phyloP scores from a whole-genome alignment of 2,797 vertebrate species.

The Alcedo quadribrachys region DNA sequence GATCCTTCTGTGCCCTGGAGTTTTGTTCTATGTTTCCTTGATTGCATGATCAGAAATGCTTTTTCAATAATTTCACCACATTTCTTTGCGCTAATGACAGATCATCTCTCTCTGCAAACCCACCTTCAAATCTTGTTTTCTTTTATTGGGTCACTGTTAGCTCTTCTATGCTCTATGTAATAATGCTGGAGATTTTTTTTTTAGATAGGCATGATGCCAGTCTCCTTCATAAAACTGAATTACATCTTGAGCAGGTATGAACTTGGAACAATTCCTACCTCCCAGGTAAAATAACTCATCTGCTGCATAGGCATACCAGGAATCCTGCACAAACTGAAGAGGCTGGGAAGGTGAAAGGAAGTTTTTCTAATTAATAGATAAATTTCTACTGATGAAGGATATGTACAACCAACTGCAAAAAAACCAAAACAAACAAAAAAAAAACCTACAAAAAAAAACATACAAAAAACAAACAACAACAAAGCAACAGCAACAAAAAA shows the following conservation, averaged over 20 bases:
- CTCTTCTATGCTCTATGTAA: conserved; percentile 1
- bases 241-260: conserved; percentile 45
- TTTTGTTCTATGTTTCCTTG: background rate
- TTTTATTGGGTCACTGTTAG: conserved; percentile 42
- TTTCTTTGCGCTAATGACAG: conserved; percentile 40
- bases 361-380: background rate
- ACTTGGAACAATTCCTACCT: conserved; percentile 66
- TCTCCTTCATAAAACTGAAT: conserved; percentile 53
- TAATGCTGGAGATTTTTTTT: conserved; percentile 14
- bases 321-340: background rate
- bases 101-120: conserved; percentile 30
- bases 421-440: background rate
- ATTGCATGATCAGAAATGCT: conserved; percentile 8
- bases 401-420: conserved; percentile 31
- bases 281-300: conserved; percentile 58
- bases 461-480: too few species aligned
- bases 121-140: background rate
- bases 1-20: background rate
- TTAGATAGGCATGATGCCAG: conserved; percentile 56
- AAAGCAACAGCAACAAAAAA: too few species aligned
- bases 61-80: conserved; percentile 9
- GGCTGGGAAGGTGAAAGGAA: conserved; percentile 1
- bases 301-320: background rate
- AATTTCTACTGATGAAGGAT: conserved; percentile 51
- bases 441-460: too few species aligned